Percentiles rank a stretch among this genome's conserved stretches.
Evolutionary conservation across 2,113 vertebrate genomes (phyloP).

Genomic region (Pseudolaguvia tuberculata): DNA sequence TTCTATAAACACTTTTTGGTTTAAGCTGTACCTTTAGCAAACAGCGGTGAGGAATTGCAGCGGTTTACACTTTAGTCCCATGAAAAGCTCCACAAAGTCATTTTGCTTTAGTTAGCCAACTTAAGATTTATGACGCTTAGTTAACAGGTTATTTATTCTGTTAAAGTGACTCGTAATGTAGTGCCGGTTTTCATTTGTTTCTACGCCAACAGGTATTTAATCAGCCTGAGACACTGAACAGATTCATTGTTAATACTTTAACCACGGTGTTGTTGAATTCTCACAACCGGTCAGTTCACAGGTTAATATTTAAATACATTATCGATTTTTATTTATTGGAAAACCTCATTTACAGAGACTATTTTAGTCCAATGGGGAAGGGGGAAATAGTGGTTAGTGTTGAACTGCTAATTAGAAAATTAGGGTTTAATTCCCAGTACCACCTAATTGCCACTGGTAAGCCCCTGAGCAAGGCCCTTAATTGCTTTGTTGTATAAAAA

Average conservation of each 20-base stretch:
- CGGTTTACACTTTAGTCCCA: constrained; percentile 3
- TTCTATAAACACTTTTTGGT: constrained; percentile 1
- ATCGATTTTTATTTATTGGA: not conserved
- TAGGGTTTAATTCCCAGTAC: too few species aligned
- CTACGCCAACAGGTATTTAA: not conserved
- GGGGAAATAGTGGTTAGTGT: too few species aligned
- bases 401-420: too few species aligned
- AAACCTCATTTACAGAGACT: not conserved
- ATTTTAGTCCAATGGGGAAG: too few species aligned
- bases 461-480: too few species aligned
- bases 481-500: too few species aligned
- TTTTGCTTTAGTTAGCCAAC: constrained; percentile 1
- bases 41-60: not conserved
- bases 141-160: not conserved
- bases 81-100: not conserved
- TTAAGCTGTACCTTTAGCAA: constrained; percentile 13
- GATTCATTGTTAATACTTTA: not conserved
- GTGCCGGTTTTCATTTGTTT: not conserved
- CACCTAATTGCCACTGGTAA: too few species aligned
- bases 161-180: not conserved
- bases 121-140: not conserved
- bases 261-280: too few species aligned
- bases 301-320: not conserved
- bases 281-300: not conserved
- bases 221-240: not conserved